Evolutionary conservation across 2,113 vertebrate species (phyloP), one percentile per base, ranked within the genome.

Genomic region (Pseudorasbora parva): DNA sequence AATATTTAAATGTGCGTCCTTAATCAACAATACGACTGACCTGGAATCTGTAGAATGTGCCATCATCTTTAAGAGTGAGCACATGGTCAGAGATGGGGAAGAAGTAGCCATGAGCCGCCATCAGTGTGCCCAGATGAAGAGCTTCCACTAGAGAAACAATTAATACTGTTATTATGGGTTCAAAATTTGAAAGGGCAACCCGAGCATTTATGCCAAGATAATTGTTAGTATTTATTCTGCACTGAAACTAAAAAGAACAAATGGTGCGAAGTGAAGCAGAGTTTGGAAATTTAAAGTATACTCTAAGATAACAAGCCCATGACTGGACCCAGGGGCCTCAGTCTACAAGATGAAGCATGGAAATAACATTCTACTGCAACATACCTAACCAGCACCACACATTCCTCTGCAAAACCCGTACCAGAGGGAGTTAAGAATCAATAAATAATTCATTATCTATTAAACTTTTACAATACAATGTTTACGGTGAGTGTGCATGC

Each of bases 1-100:
- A 2, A 9, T 11, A n/a, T 68, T 74, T 74, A 15, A 30, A 30
- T 17, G 8, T 8, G 23, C 25, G 12, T 74, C 21, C 69, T 11
- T 41, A 15, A 81, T 69, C 7, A 71, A 25, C 54, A 51, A 30
- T 15, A 30, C 37, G 23, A 87, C 88, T 93, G 90, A 97, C 97
- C 93, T 99, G 97, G 92, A 99, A 98, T 87, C 97, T 95, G 92
- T 99, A 99, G 94, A 99, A 99, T 68, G 97, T 99, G 78, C 97
- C 96, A 62, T 99, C 97, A 84, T 99, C 97, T 93, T 98, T 99
- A 82, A 99, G 93, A 1, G 96, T 98, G 88, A 99, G 95, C 87
- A 99, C 97, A 30, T 99, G 97, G 83, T 99, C 97, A 87, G 97
- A 99, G 92, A 99, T 98, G 45, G 97, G 97, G 88, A 99, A 99